A percentile compares a stretch with the other conserved stretches of the same genome.
Conservation (phyloP, 1,140 invertebrate species). For the Hylyphantes graminicola region DNA sequence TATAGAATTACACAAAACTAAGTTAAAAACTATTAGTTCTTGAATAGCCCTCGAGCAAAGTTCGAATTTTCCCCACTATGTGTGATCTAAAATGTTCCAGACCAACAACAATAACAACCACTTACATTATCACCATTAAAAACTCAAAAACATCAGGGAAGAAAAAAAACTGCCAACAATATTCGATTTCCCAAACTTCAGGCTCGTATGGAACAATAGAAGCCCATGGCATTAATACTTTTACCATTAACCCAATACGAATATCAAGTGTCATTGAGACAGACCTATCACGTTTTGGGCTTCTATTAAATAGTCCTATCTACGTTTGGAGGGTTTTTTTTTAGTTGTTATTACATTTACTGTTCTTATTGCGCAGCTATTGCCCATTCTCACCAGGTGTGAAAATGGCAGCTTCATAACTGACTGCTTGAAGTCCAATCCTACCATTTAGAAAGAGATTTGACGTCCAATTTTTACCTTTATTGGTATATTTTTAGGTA, state of each 20-base stretch:
- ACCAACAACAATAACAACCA: constrained; percentile 4
- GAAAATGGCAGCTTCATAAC: constrained; percentile 19
- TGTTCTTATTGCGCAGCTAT: not conserved
- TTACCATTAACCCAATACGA: constrained; percentile 32
- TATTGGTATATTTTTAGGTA: too few relatives aligned
- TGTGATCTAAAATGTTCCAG: too few relatives aligned
- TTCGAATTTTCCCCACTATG: too few relatives aligned
- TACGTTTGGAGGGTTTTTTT: not conserved
- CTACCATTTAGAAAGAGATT: too few relatives aligned
- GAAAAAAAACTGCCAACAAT: constrained; percentile 14
- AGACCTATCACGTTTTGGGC: constrained; percentile 23
- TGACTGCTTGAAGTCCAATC: too few relatives aligned
- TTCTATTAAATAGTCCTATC: constrained; percentile 25
- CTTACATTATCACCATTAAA: constrained; percentile 8
- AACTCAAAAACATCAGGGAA: not conserved
- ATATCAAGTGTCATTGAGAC: constrained; percentile 43
- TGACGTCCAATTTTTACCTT: too few relatives aligned
- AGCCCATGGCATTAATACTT: constrained; percentile 21
- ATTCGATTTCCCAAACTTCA: constrained; percentile 38
- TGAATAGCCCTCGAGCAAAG: too few relatives aligned
- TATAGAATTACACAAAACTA: too few relatives aligned
- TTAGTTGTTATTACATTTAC: not conserved
- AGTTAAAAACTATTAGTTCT: too few relatives aligned
- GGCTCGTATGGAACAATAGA: constrained; percentile 38
- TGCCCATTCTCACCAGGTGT: constrained; percentile 27